Evolutionary conservation across 1,140 invertebrate genomes (phyloP), one percentile per base, ranked within the genome.

Genomic region (Aphelenchoides besseyi): DNA sequence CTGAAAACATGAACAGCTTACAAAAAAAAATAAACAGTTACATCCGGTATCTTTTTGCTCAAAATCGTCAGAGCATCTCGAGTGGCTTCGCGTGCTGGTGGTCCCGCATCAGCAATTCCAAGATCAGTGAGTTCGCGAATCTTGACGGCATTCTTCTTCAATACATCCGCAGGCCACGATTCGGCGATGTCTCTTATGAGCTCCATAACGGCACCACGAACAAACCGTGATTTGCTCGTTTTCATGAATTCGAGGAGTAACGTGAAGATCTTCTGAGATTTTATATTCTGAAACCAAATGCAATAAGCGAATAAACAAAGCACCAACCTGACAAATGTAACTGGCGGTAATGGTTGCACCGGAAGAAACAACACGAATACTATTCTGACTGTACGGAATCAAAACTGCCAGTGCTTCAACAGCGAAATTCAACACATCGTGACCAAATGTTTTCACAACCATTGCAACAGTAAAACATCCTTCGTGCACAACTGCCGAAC

Each of bases 401-500:
- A 59, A 33, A 5, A 59, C 5, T 12, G 5, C 32, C 5, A 59
- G 55, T 28, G 55, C 55, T 59, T 59, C 55, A 23, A 59, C 5
- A 5, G 55, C 55, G 55, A 59, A 59, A 5, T 5, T 59, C 55
- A 59, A 33, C 55, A 59, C 55, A 8, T 59, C 55, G 18, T 59
- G 5, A 33, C 55, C 55, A 23, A 59, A 59, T 23, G 18, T 59
- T 23, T 59, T 59, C 18, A 59, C 55, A 23, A 59, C 5, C 55
- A 59, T 59, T 23, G 55, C 55, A 28, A 59, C 55, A 8, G 55
- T 59, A 33, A 59, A 59, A 23, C 55, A 59, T 8, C 55, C 55
- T 33, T 59, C 55, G 55, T 59, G 55, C 55, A 59, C 23, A 23
- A 59, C 55, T 28, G 55, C 55, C 55, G 55, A 59, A 16, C 55